Base-by-base conservation (phyloP, 2,888 invertebrate species). In the Anthophora plumipes region DNA sequence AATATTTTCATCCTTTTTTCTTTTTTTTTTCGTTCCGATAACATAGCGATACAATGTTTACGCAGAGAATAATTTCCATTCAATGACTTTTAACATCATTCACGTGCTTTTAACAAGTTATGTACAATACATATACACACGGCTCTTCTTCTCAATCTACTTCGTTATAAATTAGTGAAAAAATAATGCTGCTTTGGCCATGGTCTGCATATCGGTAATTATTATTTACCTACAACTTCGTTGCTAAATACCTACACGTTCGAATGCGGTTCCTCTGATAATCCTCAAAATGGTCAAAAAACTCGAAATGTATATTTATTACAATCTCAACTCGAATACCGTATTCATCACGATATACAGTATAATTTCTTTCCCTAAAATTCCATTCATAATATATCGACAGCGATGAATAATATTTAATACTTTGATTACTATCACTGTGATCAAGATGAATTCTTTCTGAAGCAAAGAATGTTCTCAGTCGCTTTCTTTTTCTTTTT, bases 101-200 rank as follows among this genome's bases (percentile, higher is more conserved):
- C 78, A 69, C 80, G 77, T 82, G 83, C 75, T 78, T n/a, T n/a
- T 85, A 85, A 87, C 85, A 84, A 84, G 84, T 88, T 91, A 91
- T 91, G 71, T 91, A 91, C 91, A 91, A 85, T 89, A 89, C 86
- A 89, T 90, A 90, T 83, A 90, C 80, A 84, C 64, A 84, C 68
- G 68, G 73, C 75, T 76, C 80, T 52, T 54, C 66, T 66, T 41
- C 52, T 41, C 77, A 25, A 77, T 72, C 78, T 85, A 82, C 71
- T 74, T 85, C 71, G 63, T 88, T 91, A 91, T 88, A 90, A 91
- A 91, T 91, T 89, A 92, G 91, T 92, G 92, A 91, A 92, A 93
- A 93, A 93, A 92, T 92, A 93, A 92, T 91, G 91, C 92, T 92
- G 92, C 92, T 92, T 92, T 93, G 92, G 92, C 92, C 87, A 88